Evolutionary conservation across 2,888 invertebrate genomes (phyloP), one percentile per base, ranked within the genome.

Genomic region (Mantis religiosa): DNA sequence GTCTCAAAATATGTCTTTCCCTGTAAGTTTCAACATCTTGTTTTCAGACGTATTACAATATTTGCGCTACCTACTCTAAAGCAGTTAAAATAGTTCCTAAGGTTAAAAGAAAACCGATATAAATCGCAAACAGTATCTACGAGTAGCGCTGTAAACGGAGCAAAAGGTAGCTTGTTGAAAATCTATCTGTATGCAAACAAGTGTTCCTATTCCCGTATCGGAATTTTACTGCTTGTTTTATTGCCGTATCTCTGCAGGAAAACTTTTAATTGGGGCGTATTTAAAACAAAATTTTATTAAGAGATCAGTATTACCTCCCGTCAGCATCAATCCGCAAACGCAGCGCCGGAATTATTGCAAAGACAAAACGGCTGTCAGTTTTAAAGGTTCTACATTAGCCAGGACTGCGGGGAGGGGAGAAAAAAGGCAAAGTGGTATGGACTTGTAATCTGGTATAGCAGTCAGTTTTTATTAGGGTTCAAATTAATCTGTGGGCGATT

Each of bases 401-500:
- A 25, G 20, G 20, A 25, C 54, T 20, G 3, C 20, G 20, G 20
- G 20, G 12, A 12, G 12, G 20, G 20, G 12, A 12, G 12, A 41
- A 71, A 71, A 25, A 71, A 71, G 6, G 25, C 54, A 15, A 15
- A 71, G 54, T 71, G 15, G 54, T 71, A 71, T 71, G 54, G 54
- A 71, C 54, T 71, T 71, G 54, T 71, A 71, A 71, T 71, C 54
- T 71, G 54, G 54, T 15, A 71, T 15, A 71, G 54, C 54, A 71
- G 54, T 71, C 82, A 87, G 34, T 82, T 84, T 41, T 15, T 28
- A 88, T 27, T 34, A 28, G 34, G n/a, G 41, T 87, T 87, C 41
- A 85, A 85, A 85, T 85, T 85, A 85, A 85, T 85, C 28, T 71
- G 71, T 71, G 28, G 28, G 47, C 85, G 85, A 86, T 86, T 81